Conservation (phyloP, 2,888 invertebrate species). For the Listrodromus nycthemerus region DNA sequence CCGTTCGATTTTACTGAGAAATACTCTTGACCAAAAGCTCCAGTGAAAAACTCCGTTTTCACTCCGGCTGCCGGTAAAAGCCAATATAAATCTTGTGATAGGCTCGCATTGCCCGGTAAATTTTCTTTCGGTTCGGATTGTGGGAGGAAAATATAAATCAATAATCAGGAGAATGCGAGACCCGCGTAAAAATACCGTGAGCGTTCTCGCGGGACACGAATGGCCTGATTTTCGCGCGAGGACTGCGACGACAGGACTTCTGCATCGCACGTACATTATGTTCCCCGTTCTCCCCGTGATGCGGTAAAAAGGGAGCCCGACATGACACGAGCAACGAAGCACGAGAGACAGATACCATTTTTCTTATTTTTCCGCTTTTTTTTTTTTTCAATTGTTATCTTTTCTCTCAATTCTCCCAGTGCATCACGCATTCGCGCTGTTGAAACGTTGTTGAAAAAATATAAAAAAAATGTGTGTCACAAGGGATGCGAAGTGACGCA, state of each 20-base stretch:
- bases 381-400: slow-evolving; percentile 8
- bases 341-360: slow-evolving; percentile 28
- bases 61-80: neutral
- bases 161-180: neutral
- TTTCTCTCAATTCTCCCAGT: neutral
- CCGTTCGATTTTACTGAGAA: neutral
- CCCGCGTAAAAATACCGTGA: neutral
- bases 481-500: neutral
- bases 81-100: neutral
- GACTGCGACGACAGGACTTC: neutral
- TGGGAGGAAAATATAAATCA: too few relatives aligned
- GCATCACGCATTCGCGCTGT: slow-evolving; percentile 3
- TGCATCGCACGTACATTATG: slow-evolving; percentile 5
- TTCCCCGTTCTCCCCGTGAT: neutral
- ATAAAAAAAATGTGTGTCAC: slow-evolving; percentile 19
- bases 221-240: slow-evolving; percentile 20
- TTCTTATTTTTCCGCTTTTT: neutral
- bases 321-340: slow-evolving; percentile 26
- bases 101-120: slow-evolving; percentile 51
- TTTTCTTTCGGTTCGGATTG: slow-evolving; percentile 36
- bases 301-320: slow-evolving; percentile 16
- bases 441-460: slow-evolving; percentile 9
- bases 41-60: neutral
- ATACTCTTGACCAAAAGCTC: neutral
- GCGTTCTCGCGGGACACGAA: neutral